A percentile compares a stretch with the other conserved stretches of the same genome.
Evolutionary conservation across 2,888 invertebrate genomes (phyloP).

Genomic region (Seira sanloemensis): DNA sequence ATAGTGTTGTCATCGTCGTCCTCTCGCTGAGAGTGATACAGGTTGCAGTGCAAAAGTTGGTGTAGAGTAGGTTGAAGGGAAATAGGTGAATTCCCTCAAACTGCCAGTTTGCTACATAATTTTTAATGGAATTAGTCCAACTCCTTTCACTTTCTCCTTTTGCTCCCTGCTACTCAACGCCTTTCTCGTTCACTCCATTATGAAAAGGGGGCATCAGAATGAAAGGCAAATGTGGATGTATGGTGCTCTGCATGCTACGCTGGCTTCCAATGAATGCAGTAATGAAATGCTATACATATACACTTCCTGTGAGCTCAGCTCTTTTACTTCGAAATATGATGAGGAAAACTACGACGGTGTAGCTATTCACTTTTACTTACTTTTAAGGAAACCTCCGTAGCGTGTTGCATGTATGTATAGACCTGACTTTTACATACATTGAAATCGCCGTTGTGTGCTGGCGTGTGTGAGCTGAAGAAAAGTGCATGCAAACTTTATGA

Average conservation of each 20-base stretch:
- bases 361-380: not conserved
- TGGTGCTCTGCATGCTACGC: not conserved
- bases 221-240: not conserved
- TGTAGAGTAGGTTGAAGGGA: not conserved
- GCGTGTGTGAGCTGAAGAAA: not conserved
- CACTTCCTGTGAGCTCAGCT: not conserved
- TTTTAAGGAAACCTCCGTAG: too few relatives aligned
- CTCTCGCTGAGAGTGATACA: not conserved
- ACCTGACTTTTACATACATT: not conserved
- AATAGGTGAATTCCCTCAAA: slow-evolving; percentile 52
- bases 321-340: not conserved
- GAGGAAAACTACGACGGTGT: not conserved
- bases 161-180: not conserved
- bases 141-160: slow-evolving; percentile 21
- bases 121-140: slow-evolving; percentile 64
- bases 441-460: not conserved
- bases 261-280: not conserved
- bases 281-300: not conserved
- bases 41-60: not conserved
- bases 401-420: too few relatives aligned
- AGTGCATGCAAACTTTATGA: not conserved
- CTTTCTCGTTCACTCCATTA: not conserved
- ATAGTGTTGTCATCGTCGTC: not conserved
- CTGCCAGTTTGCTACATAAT: slow-evolving; percentile 50
- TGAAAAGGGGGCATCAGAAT: not conserved